Conservation (phyloP, 2,888 invertebrate species). For the Polydrusus pterygomalis region DNA sequence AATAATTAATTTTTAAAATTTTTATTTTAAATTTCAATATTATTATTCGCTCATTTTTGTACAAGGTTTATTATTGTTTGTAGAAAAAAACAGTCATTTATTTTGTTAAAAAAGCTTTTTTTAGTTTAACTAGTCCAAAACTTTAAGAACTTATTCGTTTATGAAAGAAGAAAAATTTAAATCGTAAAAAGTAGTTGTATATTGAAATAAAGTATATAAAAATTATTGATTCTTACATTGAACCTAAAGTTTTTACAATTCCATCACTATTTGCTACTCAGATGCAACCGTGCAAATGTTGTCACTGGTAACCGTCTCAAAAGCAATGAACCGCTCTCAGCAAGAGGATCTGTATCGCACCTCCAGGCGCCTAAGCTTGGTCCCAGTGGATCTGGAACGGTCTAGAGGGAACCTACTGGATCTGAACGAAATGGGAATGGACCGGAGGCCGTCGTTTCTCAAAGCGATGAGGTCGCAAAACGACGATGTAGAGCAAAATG, state of each 20-base stretch:
- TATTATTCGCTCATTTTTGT: no score
- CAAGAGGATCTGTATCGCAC: slow-evolving; percentile 78
- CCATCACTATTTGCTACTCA: neutral
- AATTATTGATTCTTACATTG: no score
- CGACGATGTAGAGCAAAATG: slow-evolving; percentile 28
- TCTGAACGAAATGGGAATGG: slow-evolving; percentile 10
- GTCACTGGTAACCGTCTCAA: slow-evolving; percentile 71
- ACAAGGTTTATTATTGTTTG: no score
- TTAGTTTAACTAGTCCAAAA: no score
- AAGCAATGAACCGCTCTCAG: slow-evolving; percentile 78
- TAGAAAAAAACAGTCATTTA: no score
- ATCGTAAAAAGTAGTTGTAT: no score
- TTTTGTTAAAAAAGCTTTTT: no score
- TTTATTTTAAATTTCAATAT: no score
- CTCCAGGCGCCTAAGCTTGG: slow-evolving; percentile 76
- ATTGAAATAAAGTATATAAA: no score
- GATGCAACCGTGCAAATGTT: slow-evolving; percentile 68
- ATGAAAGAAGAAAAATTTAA: no score
- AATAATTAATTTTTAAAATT: no score
- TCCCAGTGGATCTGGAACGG: slow-evolving; percentile 64
- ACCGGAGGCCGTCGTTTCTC: slow-evolving; percentile 43
- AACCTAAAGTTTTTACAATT: neutral
- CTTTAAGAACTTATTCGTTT: no score
- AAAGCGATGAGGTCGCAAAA: slow-evolving; percentile 32
- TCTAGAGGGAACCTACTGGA: slow-evolving; percentile 59